Percentiles rank a stretch among this genome's conserved stretches.
These are phyloP conservation scores for Todiramphus chloris DNA, from an alignment of 2,113 vertebrate genomes.

Conservation along the genomic window DNA sequence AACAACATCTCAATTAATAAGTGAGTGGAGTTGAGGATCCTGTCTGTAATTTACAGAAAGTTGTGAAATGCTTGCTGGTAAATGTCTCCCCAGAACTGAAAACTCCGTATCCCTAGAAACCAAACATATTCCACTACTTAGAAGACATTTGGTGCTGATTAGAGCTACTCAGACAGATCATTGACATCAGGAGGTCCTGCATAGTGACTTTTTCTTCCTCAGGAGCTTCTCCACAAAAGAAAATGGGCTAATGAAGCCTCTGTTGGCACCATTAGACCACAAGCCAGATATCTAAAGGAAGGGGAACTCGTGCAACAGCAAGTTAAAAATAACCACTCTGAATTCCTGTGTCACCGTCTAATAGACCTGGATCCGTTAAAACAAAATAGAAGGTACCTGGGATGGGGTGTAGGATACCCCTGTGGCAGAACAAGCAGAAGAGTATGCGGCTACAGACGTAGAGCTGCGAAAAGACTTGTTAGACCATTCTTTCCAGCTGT, in stretches of 20 bases:
- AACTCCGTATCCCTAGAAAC: neutral
- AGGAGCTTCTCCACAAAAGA: neutral
- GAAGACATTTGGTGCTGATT: neutral
- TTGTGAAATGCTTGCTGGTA: conserved; percentile 44
- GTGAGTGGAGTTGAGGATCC: neutral
- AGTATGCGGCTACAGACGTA: neutral
- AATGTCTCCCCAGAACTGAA: neutral
- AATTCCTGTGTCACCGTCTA: neutral
- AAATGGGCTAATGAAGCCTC: neutral
- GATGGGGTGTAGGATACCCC: neutral
- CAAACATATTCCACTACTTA: neutral
- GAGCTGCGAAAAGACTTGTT: neutral
- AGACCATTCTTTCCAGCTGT: neutral
- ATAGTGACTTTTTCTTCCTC: neutral
- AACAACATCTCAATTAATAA: neutral
- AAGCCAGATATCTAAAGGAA: neutral
- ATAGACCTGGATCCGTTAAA: neutral
- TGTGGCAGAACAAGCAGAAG: neutral
- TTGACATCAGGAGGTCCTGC: neutral
- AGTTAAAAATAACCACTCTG: neutral
- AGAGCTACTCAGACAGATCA: neutral
- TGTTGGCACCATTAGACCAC: neutral
- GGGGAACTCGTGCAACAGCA: neutral
- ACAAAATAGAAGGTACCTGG: neutral
- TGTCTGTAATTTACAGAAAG: conserved; percentile 13